Evolutionary conservation across 2,888 invertebrate species (phyloP).

Genomic region (Rhamphomyia laevipes): DNA sequence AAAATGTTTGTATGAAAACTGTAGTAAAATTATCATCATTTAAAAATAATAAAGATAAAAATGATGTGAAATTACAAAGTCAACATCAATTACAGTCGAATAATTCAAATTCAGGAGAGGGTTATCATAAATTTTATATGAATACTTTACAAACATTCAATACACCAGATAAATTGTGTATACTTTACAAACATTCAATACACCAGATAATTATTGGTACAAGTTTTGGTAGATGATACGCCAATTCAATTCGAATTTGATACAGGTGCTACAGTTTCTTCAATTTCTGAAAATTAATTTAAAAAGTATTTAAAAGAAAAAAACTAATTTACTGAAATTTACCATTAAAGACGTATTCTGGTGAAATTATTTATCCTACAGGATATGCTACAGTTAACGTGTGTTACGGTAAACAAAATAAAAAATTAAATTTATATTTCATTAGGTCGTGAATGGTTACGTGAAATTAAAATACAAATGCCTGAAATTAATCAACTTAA

Average conservation of each 20-base stretch:
- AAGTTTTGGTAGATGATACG: too few species aligned
- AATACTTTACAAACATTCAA: too few species aligned
- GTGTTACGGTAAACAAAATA: not conserved
- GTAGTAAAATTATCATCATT: too few species aligned
- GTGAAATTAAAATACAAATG: not conserved
- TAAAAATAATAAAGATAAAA: too few species aligned
- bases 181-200: too few species aligned
- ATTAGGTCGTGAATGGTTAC: slow-evolving; percentile 7
- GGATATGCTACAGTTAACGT: slow-evolving; percentile 6
- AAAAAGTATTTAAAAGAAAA: not conserved
- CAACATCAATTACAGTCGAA: too few species aligned
- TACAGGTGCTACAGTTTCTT: not conserved
- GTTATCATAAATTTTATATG: too few species aligned
- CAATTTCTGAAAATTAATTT: slow-evolving; percentile 3
- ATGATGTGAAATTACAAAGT: too few species aligned
- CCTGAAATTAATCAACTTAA: not conserved
- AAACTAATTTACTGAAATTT: not conserved
- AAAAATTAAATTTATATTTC: slow-evolving; percentile 6
- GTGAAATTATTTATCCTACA: slow-evolving; percentile 3
- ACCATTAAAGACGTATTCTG: slow-evolving; percentile 6
- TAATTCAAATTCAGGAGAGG: too few species aligned
- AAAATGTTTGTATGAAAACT: too few species aligned
- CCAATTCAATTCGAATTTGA: not conserved
- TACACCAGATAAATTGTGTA: too few species aligned
- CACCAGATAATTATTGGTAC: too few species aligned